Evolutionary conservation across 1,140 invertebrate genomes (phyloP).

Genomic region (Ostrea edulis): DNA sequence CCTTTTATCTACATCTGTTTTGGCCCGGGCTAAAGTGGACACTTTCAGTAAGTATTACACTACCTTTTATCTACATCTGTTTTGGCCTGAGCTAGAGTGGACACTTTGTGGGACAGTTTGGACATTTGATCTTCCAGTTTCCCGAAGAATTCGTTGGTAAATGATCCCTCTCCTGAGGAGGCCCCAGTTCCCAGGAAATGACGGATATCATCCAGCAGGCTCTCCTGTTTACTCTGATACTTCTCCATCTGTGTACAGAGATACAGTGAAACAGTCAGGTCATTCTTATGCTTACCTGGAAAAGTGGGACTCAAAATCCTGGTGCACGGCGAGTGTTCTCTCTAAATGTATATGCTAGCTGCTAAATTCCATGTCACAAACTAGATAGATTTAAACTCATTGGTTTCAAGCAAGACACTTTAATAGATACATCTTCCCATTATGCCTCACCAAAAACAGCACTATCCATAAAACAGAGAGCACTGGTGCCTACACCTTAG

Average conservation of each 20-base stretch:
- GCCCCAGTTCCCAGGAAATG: not conserved
- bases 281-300: not conserved
- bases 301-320: too few species aligned
- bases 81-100: not conserved
- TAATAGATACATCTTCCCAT: too few species aligned
- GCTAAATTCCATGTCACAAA: too few species aligned
- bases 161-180: not conserved
- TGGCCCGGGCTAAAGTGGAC: not conserved
- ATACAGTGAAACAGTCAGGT: not conserved
- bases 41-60: not conserved
- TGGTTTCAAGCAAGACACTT: too few species aligned
- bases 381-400: too few species aligned
- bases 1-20: not conserved
- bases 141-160: not conserved
- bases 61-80: conserved; percentile 23
- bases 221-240: conserved; percentile 5
- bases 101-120: not conserved
- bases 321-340: too few species aligned
- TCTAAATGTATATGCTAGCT: too few species aligned
- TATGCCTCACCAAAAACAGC: too few species aligned
- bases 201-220: not conserved
- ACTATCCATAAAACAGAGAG: not conserved
- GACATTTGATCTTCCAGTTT: conserved; percentile 19
- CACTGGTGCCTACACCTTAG: not conserved
- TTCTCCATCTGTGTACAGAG: conserved; percentile 5